Percentiles rank a stretch among this genome's conserved stretches.
These are phyloP conservation scores for Epizoanthus scotinus DNA, from an alignment of 92 coral and sea anemone species.

Conservation along the genomic window DNA sequence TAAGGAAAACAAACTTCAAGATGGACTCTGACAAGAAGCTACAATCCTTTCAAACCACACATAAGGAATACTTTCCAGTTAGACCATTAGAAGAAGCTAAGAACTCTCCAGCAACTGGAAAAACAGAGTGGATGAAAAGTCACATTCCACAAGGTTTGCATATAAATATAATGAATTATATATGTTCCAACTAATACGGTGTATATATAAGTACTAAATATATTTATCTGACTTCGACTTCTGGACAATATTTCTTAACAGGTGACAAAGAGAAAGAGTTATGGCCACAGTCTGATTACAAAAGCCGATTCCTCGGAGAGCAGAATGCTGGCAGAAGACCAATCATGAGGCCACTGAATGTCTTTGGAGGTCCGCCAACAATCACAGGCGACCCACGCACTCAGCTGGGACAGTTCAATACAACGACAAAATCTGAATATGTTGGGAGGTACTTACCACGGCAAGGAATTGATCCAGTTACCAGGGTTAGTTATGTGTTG, in stretches of 20 bases:
- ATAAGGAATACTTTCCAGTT: constrained; percentile 90
- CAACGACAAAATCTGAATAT: constrained; percentile 87
- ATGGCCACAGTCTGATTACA: constrained; percentile 94
- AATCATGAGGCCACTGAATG: constrained; percentile 51
- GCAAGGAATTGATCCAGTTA: constrained; percentile 69
- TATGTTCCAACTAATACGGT: background rate
- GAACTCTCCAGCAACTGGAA: constrained; percentile 62
- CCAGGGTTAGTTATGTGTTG: constrained; percentile 57
- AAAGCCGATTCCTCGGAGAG: constrained; percentile 77
- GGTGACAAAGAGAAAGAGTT: constrained; percentile 93
- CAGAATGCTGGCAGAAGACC: constrained; percentile 63
- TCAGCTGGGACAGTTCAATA: constrained; percentile 82
- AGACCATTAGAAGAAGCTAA: constrained; percentile 72
- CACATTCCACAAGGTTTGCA: constrained; percentile 85
- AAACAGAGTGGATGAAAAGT: constrained; percentile 86
- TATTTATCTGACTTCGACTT: no score
- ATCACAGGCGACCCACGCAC: constrained; percentile 90
- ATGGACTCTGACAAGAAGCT: constrained; percentile 84
- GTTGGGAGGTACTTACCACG: constrained; percentile 66
- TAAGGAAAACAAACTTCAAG: constrained; percentile 85
- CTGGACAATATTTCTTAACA: constrained; percentile 8
- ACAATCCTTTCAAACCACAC: constrained; percentile 87
- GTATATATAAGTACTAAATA: no score
- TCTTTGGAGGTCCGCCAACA: constrained; percentile 67
- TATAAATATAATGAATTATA: background rate